Evolutionary conservation across 2,797 vertebrate species (phyloP), one percentile per base, ranked within the genome.

Genomic region (Cryptoblepharus egeriae): DNA sequence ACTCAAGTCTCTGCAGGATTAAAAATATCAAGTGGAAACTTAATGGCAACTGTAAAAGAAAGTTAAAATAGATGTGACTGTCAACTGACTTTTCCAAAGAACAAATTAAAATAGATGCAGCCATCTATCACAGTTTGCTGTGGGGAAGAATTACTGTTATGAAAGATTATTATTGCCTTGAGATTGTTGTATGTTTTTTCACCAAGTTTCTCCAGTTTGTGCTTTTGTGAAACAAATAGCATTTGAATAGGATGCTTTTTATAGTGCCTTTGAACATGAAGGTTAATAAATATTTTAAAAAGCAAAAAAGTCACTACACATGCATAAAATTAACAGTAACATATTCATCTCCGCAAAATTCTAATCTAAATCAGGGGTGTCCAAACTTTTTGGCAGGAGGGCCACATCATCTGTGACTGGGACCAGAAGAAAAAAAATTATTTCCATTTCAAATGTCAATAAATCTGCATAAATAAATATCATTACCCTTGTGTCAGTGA

Each of bases 61-160:
- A 24, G 24, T 32, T 63, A 58, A 88, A 81, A 78, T 79, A 80
- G 83, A 80, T 30, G 61, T 55, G 52, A 12, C n/a, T 30, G 24
- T 87, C 61, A 57, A 73, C 37, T 57, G 60, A 84, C 60, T 83
- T 61, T 75, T 76, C 5, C 64, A 79, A 58, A 82, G 80, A 80
- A 74, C 70, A 65, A 52, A 30, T 28, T 74, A 75, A 84, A 77
- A 55, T 18, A 71, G 28, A 67, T n/a, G 55, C 35, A 52, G 1
- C 68, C 37, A 57, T 57, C 72, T 79, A 32, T 91, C 60, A 39
- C 37, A 39, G 3, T 83, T 72, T 37, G 49, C n/a, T 83, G 32
- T 35, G 30, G 60, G 58, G 70, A 84, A 73, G 37, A 92, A 90
- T 80, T 58, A 87, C 79, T 85, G 86, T 12, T 45, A 18, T 78